A percentile compares a stretch with the other conserved stretches of the same genome.
Evolutionary conservation across 2,888 invertebrate genomes (phyloP).

Genomic region (Harmothoe impar): DNA sequence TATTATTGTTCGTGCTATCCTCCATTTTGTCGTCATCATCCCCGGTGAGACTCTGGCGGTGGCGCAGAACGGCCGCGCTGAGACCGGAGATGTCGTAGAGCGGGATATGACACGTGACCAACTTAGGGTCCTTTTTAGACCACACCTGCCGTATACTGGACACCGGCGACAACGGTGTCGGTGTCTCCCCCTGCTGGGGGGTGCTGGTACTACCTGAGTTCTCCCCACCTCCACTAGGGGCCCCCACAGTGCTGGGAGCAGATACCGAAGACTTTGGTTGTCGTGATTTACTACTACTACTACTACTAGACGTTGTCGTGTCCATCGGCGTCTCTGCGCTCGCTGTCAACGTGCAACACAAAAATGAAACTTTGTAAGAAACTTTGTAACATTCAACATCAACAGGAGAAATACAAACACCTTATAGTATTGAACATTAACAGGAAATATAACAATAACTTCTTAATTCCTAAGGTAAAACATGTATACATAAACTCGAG

Average conservation of each 20-base stretch:
- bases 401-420: conserved; percentile 11
- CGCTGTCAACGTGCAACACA: not conserved
- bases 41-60: not conserved
- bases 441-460: no score
- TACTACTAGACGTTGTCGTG: no score
- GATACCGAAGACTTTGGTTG: not conserved
- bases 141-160: not conserved
- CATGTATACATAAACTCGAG: no score
- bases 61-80: not conserved
- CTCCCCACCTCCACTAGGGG: not conserved
- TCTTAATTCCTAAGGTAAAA: no score
- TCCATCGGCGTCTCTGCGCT: not conserved
- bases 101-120: not conserved
- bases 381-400: not conserved
- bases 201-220: not conserved
- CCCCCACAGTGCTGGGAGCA: not conserved
- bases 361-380: not conserved
- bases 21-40: not conserved
- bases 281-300: not conserved
- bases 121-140: conserved; percentile 31
- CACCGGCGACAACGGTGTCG: not conserved
- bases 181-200: not conserved
- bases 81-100: not conserved
- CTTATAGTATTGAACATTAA: not conserved
- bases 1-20: not conserved